Evolutionary conservation across 2,113 vertebrate species (phyloP).

Genomic region (Tursiops truncatus): DNA sequence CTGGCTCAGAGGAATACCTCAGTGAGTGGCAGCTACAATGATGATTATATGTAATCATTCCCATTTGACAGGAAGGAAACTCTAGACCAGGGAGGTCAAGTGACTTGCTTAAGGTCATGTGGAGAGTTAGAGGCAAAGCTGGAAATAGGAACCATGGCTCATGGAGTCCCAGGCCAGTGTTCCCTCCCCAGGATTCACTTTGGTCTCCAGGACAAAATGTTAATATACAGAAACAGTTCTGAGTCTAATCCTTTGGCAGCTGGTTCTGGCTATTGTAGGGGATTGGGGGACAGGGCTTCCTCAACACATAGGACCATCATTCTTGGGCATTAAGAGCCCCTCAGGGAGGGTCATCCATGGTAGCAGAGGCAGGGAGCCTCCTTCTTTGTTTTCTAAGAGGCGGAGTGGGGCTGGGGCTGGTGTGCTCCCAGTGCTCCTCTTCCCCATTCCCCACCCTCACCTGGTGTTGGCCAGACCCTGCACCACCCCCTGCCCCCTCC

Average conservation of each 20-base stretch:
- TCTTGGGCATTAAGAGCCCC: not conserved
- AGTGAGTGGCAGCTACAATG: not conserved
- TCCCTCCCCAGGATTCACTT: not conserved
- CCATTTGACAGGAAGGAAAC: not conserved
- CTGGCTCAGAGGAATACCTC: not conserved
- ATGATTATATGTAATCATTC: not conserved
- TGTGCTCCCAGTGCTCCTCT: not conserved
- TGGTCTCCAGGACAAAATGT: conserved; percentile 9
- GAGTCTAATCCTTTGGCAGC: not conserved
- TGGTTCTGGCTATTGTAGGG: not conserved
- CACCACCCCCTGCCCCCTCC: not conserved
- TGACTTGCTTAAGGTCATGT: not conserved
- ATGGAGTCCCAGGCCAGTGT: not conserved
- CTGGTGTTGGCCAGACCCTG: not conserved
- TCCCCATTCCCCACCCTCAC: too few species aligned
- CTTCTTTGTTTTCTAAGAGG: not conserved
- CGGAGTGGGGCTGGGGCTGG: fast-evolving
- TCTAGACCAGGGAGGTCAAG: not conserved
- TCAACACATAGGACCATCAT: not conserved
- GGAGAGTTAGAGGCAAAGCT: not conserved
- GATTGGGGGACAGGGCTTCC: not conserved
- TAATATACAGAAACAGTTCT: not conserved
- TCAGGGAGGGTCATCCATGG: not conserved
- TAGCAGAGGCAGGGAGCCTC: not conserved
- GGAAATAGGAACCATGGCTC: not conserved